phyloP scores from a whole-genome alignment of 2,888 invertebrate species.

The Pharmacophagus antenor region DNA sequence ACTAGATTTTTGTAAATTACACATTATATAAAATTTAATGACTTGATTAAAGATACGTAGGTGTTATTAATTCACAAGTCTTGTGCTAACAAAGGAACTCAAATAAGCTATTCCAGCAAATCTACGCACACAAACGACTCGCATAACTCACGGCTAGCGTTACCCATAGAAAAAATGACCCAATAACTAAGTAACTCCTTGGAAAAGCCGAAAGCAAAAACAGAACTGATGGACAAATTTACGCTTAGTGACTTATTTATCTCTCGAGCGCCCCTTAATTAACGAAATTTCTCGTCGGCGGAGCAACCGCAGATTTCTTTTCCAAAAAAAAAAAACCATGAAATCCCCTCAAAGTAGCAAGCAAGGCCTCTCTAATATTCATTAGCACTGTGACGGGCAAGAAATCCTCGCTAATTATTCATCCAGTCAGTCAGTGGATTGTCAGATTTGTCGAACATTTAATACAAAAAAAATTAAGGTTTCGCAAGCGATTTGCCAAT shows the following conservation, averaged over 20 bases:
- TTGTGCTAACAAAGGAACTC: conserved; percentile 53
- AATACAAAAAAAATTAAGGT: conserved; percentile 74
- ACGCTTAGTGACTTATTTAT: conserved; percentile 74
- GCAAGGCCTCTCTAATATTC: conserved; percentile 63
- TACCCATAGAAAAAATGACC: conserved; percentile 57
- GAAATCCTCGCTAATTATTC: conserved; percentile 77
- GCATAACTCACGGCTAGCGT: conserved; percentile 60
- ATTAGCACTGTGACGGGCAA: conserved; percentile 76
- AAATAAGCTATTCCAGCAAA: conserved; percentile 60
- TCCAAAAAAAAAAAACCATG: conserved; percentile 34
- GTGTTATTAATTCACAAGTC: conserved; percentile 44
- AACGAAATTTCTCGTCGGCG: conserved; percentile 57
- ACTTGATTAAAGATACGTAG: no score
- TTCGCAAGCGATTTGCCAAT: conserved; percentile 58
- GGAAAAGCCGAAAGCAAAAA: conserved; percentile 60
- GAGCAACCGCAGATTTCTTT: conserved; percentile 63
- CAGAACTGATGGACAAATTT: conserved; percentile 71
- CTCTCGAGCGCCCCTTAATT: conserved; percentile 62
- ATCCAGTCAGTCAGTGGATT: conserved; percentile 70
- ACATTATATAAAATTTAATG: no score
- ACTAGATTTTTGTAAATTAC: no score
- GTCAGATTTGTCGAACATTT: conserved; percentile 58
- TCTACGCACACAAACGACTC: conserved; percentile 61
- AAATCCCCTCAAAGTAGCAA: conserved; percentile 38
- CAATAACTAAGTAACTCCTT: conserved; percentile 63